phyloP scores from a whole-genome alignment of 1,140 invertebrate species.

The Trachymyrmex cornetzi region DNA sequence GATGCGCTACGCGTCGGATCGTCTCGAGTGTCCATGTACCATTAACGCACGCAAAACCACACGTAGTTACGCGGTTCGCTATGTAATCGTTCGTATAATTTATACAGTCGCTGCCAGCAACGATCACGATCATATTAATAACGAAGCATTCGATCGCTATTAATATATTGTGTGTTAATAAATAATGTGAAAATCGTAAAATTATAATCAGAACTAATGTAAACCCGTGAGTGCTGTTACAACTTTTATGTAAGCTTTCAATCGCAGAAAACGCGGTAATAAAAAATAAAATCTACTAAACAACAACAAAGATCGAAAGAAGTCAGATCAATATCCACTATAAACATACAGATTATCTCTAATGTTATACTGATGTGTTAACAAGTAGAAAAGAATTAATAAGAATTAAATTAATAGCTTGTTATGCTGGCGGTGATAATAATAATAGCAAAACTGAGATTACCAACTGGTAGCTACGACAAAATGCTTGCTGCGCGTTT shows the following conservation, averaged over 20 bases:
- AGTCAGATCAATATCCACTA: slow-evolving; percentile 5
- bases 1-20: slow-evolving; percentile 28
- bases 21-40: slow-evolving; percentile 47
- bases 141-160: neutral
- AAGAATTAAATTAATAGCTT: slow-evolving; percentile 55
- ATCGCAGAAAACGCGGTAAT: neutral
- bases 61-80: slow-evolving; percentile 16
- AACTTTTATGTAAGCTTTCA: neutral
- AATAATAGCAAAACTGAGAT: slow-evolving; percentile 52
- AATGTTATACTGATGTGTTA: slow-evolving; percentile 29
- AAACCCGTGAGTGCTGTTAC: neutral
- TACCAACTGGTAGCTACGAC: slow-evolving; percentile 40
- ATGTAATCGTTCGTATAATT: slow-evolving; percentile 36
- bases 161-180: too few relatives aligned
- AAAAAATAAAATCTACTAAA: neutral
- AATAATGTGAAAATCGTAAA: neutral
- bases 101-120: neutral
- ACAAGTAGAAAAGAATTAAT: slow-evolving; percentile 42
- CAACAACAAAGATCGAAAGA: neutral
- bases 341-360: slow-evolving; percentile 21
- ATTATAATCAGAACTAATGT: neutral
- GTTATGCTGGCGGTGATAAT: slow-evolving; percentile 31
- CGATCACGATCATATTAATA: neutral
- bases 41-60: slow-evolving; percentile 33
- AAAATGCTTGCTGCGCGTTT: slow-evolving; percentile 39